Evolutionary conservation across 2,113 vertebrate genomes (phyloP).

Genomic region (Aptenodytes patagonicus): DNA sequence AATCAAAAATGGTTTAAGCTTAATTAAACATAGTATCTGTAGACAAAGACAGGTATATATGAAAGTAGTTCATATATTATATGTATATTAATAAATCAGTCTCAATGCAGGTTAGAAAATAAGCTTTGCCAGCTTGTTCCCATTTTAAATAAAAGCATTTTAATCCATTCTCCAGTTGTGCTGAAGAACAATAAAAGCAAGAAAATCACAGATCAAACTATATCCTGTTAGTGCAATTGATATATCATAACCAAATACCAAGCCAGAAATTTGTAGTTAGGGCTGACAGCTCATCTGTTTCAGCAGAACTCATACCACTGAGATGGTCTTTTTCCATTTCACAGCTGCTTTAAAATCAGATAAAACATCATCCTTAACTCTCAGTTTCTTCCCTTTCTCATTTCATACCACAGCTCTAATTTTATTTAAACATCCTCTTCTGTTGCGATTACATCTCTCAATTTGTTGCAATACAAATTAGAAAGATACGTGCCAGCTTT

Average conservation of each 20-base stretch:
- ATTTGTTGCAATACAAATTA: constrained; percentile 47
- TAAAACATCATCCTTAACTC: neutral
- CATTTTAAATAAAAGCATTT: neutral
- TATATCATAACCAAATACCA: neutral
- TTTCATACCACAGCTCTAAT: constrained; percentile 10
- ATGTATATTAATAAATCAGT: neutral
- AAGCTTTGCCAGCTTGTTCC: neutral
- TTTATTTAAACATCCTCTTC: constrained; percentile 37
- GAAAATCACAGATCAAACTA: neutral
- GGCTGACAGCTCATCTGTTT: constrained; percentile 9
- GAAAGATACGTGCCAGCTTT: neutral
- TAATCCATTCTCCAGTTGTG: neutral
- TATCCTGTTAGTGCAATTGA: neutral
- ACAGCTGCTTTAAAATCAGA: neutral
- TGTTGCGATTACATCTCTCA: constrained; percentile 16
- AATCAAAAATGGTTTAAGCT: neutral
- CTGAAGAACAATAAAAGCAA: neutral
- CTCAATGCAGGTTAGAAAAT: neutral
- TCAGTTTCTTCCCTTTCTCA: neutral
- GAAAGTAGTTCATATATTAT: neutral
- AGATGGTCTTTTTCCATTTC: neutral
- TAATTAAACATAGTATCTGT: neutral
- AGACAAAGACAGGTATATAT: neutral
- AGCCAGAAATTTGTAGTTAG: neutral
- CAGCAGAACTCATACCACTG: neutral